Base-by-base conservation (phyloP, 2,113 vertebrate species). In the Mustela lutreola region DNA sequence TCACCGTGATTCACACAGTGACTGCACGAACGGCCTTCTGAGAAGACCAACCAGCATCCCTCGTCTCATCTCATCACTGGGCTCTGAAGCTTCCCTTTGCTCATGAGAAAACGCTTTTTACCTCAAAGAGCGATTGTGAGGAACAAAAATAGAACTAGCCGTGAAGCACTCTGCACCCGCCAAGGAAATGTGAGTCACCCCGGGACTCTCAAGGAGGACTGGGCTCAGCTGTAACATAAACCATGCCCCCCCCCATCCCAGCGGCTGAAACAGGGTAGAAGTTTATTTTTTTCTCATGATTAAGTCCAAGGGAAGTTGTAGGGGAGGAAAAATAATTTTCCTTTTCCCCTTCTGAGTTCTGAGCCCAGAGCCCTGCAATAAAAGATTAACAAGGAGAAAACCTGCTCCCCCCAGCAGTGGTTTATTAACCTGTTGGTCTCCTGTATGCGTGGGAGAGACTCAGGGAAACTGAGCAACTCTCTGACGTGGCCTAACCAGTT, bases 81-180 rank as follows among this genome's bases (percentile, higher is more conserved):
- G 56, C 22, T 80, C 45, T 11, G 58, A 70, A 48, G 91, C 88
- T 90, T 93, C 94, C 88, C 76, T 95, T 94, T 97, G 58, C 88
- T 95, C 96, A 88, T 73, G 26, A 56, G 93, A 94, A 97, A 96
- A 94, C n/a, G 86, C 80, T 82, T 91, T 88, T 84, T 79, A 84
- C 84, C 65, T 92, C 90, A 95, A 92, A 94, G 84, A 96, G 58
- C 88, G 91, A 63, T 96, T 91, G 91, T 91, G 95, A 95, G 88
- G 82, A 86, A 42, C 26, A 80, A 60, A 84, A 70, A 53, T 65
- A 91, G 80, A 95, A 94, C 63, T 91, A 94, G 91, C 91, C 31
- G n/a, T 62, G 78, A 83, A 84, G 42, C 63, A 0, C 75, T 88
- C 63, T 28, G 45, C 4, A 0, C 14, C 83, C 45, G 79, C 92